A percentile compares a stretch with the other conserved stretches of the same genome.
phyloP scores from a whole-genome alignment of 1,140 invertebrate genomes.

The Drosophila mayri region DNA sequence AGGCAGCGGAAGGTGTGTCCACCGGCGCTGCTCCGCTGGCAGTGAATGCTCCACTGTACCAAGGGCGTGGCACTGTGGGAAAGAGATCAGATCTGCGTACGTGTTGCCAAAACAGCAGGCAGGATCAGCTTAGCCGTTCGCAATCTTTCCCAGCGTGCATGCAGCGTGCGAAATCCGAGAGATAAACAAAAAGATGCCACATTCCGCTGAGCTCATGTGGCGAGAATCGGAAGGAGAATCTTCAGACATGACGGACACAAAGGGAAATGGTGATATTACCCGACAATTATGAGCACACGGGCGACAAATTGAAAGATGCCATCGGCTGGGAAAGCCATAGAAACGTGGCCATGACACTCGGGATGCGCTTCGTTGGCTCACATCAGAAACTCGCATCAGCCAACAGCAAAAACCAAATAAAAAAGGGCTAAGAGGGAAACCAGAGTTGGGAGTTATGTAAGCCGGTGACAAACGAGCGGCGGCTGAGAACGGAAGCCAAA shows the following conservation, averaged over 20 bases:
- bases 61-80: conserved; percentile 28
- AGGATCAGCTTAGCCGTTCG: conserved; percentile 21
- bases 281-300: conserved; percentile 64
- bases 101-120: conserved; percentile 41
- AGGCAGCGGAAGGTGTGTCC: conserved; percentile 32
- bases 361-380: conserved; percentile 58
- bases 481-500: conserved; percentile 68
- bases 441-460: conserved; percentile 54
- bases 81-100: conserved; percentile 36
- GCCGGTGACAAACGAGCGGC: conserved; percentile 59
- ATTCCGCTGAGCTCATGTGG: conserved; percentile 36
- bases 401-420: background rate
- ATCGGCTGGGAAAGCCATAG: conserved; percentile 54
- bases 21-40: background rate
- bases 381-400: background rate
- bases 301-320: conserved; percentile 73
- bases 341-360: conserved; percentile 61
- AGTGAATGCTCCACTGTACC: conserved; percentile 33
- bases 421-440: conserved; percentile 3
- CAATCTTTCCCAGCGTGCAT: conserved; percentile 28
- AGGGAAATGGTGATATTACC: conserved; percentile 54
- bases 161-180: conserved; percentile 29
- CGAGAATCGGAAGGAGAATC: conserved; percentile 7
- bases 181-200: conserved; percentile 39
- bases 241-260: conserved; percentile 42